Evolutionary conservation across 2,113 vertebrate species (phyloP).

Genomic region (Seriola aureovittata): DNA sequence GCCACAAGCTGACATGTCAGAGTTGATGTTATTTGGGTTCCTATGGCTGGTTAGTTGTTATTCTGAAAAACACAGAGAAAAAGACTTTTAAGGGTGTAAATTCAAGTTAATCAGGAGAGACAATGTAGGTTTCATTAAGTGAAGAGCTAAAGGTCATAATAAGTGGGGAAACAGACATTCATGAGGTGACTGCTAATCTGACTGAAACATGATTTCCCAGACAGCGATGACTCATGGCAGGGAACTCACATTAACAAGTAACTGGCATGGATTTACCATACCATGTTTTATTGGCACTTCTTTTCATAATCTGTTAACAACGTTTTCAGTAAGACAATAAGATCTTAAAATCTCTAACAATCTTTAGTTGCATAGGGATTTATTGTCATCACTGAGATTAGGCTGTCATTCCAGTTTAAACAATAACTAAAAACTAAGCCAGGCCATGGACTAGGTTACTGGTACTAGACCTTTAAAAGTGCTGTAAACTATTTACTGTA

Average conservation of each 20-base stretch:
- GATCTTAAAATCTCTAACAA: conserved; percentile 8
- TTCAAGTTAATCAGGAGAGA: conserved; percentile 40
- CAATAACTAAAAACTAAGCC: conserved; percentile 19
- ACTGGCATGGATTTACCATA: conserved; percentile 15
- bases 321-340: conserved; percentile 17
- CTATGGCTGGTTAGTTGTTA: background rate
- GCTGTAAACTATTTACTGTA: background rate
- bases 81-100: conserved; percentile 5
- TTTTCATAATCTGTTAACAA: conserved; percentile 29
- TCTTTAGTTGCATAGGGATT: conserved; percentile 44
- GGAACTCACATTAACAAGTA: background rate
- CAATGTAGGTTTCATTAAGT: conserved; percentile 33
- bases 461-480: conserved; percentile 4
- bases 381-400: conserved; percentile 36
- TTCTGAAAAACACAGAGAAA: conserved; percentile 9
- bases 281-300: conserved; percentile 40
- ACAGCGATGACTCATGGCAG: conserved; percentile 57
- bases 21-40: conserved; percentile 6
- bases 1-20: conserved; percentile 31
- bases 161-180: conserved; percentile 39
- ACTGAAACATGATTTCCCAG: conserved; percentile 59
- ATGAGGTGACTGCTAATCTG: conserved; percentile 58
- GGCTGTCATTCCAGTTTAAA: conserved; percentile 40
- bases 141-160: conserved; percentile 39
- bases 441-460: background rate